Conservation (phyloP, 2,888 invertebrate genomes). For the Chromoteleia sp. region DNA sequence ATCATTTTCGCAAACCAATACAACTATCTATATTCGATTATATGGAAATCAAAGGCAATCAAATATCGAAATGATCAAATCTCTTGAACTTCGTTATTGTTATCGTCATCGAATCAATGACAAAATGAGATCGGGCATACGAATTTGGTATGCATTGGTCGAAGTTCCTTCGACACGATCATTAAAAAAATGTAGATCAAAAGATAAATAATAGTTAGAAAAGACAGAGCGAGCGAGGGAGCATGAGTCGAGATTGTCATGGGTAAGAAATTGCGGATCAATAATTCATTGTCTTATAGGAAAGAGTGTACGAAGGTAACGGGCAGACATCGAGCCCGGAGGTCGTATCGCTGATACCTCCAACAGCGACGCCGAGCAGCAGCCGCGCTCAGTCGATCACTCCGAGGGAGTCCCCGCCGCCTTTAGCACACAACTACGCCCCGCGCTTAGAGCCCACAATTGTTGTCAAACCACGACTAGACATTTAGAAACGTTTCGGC, state of each 20-base stretch:
- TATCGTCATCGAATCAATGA: background rate
- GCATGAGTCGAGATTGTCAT: conserved; percentile 55
- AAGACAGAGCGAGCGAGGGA: conserved; percentile 51
- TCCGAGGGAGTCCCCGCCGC: conserved; percentile 86
- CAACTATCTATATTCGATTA: too few species aligned
- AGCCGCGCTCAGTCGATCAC: conserved; percentile 86
- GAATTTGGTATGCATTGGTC: conserved; percentile 67
- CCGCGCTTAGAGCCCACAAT: conserved; percentile 65
- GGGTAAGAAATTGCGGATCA: conserved; percentile 72
- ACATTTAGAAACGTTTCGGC: conserved; percentile 27
- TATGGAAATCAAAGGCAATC: too few species aligned
- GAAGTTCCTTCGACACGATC: conserved; percentile 38
- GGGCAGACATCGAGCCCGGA: conserved; percentile 86
- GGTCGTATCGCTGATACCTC: conserved; percentile 89
- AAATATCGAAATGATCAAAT: too few species aligned
- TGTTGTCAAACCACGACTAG: conserved; percentile 52
- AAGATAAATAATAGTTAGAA: conserved; percentile 43
- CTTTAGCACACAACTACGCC: conserved; percentile 85
- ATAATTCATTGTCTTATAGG: conserved; percentile 81
- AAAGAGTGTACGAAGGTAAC: conserved; percentile 82
- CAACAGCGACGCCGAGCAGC: conserved; percentile 86
- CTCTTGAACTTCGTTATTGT: background rate
- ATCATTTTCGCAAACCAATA: too few species aligned
- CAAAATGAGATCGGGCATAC: conserved; percentile 61
- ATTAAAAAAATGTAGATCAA: conserved; percentile 18